Conservation (phyloP, 2,888 invertebrate genomes). For the Dynastes hyllus region DNA sequence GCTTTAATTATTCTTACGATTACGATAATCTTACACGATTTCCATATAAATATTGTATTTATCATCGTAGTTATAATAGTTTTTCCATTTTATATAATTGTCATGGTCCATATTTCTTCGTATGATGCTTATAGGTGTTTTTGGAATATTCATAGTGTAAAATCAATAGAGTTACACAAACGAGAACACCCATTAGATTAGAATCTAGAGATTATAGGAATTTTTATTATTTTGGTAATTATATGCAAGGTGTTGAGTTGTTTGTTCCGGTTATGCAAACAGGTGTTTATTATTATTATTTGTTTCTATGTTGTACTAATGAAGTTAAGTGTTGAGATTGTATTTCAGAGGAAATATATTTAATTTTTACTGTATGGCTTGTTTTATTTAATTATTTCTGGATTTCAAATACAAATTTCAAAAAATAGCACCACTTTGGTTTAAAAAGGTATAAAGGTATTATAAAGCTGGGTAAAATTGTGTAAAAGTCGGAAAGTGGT, state of each 20-base stretch:
- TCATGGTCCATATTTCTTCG: not conserved
- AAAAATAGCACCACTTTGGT: no score
- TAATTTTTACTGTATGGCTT: conserved; percentile 18
- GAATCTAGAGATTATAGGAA: not conserved
- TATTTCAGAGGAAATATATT: conserved; percentile 28
- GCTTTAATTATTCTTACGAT: not conserved
- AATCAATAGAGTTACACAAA: not conserved
- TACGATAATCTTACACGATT: not conserved
- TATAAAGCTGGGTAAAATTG: no score
- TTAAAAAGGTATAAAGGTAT: no score
- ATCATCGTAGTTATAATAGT: not conserved
- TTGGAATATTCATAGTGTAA: not conserved
- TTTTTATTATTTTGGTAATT: not conserved
- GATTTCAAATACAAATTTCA: no score
- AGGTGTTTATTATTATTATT: not conserved
- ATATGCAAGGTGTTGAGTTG: conserved; percentile 24
- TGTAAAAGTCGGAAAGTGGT: no score
- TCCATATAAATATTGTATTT: not conserved
- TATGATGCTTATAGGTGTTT: not conserved
- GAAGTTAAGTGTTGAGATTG: conserved; percentile 4
- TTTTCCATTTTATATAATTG: not conserved
- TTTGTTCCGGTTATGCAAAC: not conserved
- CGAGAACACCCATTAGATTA: not conserved
- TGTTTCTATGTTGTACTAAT: conserved; percentile 6
- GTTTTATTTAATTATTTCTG: not conserved